Percentiles rank a stretch among this genome's conserved stretches.
These are phyloP conservation scores for Indicator maculatus DNA, from an alignment of 2,113 vertebrate species.

Conservation along the genomic window DNA sequence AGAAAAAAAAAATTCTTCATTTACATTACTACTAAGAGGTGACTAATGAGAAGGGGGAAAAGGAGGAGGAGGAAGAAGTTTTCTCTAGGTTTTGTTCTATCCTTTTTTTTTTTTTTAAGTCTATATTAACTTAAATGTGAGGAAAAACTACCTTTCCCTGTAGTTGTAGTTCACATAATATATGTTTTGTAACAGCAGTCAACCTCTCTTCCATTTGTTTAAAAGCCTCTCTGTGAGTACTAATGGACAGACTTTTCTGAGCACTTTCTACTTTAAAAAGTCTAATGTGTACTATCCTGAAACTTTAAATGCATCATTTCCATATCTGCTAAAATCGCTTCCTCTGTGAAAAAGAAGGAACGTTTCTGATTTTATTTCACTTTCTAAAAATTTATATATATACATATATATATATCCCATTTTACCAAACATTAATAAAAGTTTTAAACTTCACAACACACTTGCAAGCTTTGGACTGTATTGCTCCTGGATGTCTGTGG, in stretches of 20 bases:
- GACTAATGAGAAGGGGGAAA: not conserved
- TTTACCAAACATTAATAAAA: not conserved
- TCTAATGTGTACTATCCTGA: not conserved
- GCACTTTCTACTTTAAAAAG: not conserved
- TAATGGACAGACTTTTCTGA: not conserved
- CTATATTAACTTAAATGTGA: not conserved
- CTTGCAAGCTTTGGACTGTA: not conserved
- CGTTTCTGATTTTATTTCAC: not conserved
- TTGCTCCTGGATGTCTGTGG: not conserved
- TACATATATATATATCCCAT: not conserved
- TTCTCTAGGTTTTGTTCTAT: not conserved
- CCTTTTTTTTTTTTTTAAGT: not conserved
- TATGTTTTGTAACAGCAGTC: constrained; percentile 1
- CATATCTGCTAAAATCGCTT: not conserved
- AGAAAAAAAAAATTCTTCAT: not conserved
- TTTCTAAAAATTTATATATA: not conserved
- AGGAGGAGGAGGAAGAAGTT: not conserved
- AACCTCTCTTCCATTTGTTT: constrained; percentile 22
- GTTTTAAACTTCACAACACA: not conserved
- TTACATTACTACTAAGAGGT: not conserved
- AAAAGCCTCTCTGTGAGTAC: constrained; percentile 9
- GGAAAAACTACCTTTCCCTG: not conserved
- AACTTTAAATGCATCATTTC: not conserved
- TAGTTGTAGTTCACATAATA: not conserved
- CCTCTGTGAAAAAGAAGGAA: not conserved